A percentile compares a stretch with the other conserved stretches of the same genome.
phyloP scores from a whole-genome alignment of 2,797 vertebrate genomes.

The Coranthus polyacanthus region DNA sequence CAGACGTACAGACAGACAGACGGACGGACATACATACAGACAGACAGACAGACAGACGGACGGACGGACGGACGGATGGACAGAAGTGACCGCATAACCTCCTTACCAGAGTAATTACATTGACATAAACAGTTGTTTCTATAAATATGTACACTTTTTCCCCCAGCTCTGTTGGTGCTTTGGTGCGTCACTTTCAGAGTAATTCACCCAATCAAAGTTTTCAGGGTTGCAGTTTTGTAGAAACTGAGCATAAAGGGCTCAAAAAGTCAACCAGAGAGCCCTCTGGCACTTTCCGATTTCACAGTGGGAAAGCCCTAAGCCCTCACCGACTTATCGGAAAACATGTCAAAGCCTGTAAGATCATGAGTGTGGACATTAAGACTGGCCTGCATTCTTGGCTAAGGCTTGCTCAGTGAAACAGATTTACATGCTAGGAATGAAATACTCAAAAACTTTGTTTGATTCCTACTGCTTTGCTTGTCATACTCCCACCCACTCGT shows the following conservation, averaged over 20 bases:
- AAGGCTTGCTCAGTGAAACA: constrained; percentile 31
- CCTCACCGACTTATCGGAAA: constrained; percentile 44
- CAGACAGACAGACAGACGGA: no score
- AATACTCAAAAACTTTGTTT: constrained; percentile 39
- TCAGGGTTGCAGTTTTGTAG: constrained; percentile 44
- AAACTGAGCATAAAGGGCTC: constrained; percentile 61
- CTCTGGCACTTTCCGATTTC: constrained; percentile 53
- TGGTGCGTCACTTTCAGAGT: constrained; percentile 24
- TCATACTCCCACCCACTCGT: constrained; percentile 40
- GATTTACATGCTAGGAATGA: constrained; percentile 31
- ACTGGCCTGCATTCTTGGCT: constrained; percentile 9
- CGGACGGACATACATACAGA: no score
- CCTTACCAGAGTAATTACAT: no score
- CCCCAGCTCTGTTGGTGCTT: neutral
- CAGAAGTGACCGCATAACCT: no score
- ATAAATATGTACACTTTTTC: neutral
- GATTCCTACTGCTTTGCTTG: constrained; percentile 44
- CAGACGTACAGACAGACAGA: no score
- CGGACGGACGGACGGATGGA: no score
- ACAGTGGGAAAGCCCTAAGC: constrained; percentile 46
- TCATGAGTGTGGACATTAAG: constrained; percentile 38
- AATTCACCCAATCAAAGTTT: constrained; percentile 56
- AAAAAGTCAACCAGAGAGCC: constrained; percentile 56
- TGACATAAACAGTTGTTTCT: no score
- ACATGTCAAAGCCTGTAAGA: constrained; percentile 59